Evolutionary conservation across 2,797 vertebrate genomes (phyloP).

Genomic region (Paratrypauchen microcephalus): DNA sequence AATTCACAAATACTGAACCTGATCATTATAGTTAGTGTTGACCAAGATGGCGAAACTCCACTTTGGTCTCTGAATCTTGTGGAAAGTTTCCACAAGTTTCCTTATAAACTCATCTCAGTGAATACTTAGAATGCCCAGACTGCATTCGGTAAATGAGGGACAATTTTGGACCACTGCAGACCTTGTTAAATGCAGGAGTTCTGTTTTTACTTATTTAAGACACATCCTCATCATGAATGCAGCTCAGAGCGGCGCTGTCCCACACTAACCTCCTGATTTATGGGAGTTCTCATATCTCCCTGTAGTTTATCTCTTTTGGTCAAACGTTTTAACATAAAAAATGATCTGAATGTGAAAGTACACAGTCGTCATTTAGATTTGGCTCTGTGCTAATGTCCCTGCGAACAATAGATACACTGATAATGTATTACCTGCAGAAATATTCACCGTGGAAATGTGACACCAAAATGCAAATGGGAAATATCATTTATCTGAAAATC

Average conservation of each 20-base stretch:
- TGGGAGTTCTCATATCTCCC: neutral
- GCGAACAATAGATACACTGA: slow-evolving; percentile 9
- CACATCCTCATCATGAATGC: neutral
- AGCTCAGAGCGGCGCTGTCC: neutral
- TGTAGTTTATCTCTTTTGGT: neutral
- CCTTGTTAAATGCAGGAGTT: too few relatives aligned
- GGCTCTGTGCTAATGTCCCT: neutral
- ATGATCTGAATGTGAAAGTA: neutral
- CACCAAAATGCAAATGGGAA: neutral
- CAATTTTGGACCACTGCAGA: too few relatives aligned
- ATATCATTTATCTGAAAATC: slow-evolving; percentile 1
- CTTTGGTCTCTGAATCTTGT: too few relatives aligned
- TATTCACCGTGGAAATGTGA: neutral
- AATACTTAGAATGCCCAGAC: too few relatives aligned
- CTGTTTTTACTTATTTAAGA: neutral
- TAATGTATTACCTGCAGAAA: slow-evolving; percentile 24
- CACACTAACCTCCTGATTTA: neutral
- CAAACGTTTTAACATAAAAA: neutral
- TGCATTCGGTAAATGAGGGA: too few relatives aligned
- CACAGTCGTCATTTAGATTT: slow-evolving; percentile 1
- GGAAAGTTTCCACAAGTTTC: too few relatives aligned
- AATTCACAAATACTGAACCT: too few relatives aligned
- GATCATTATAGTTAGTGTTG: too few relatives aligned
- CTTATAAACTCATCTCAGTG: too few relatives aligned
- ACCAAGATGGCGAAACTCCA: too few relatives aligned